Evolutionary conservation across 2,888 invertebrate genomes (phyloP), one percentile per base, ranked within the genome.

Genomic region (Ariolimax columbianus): DNA sequence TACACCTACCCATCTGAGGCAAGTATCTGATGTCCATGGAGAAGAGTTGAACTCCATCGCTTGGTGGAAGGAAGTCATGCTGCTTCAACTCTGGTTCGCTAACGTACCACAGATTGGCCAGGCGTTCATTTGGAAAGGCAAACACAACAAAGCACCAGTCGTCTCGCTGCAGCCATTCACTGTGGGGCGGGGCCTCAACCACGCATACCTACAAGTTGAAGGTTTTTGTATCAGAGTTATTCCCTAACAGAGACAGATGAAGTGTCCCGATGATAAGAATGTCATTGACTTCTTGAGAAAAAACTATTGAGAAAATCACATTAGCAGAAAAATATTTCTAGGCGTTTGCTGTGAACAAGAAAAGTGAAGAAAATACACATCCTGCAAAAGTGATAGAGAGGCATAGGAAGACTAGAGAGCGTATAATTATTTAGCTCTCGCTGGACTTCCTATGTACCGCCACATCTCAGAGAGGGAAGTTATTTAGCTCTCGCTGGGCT

Each of bases 1-100:
- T n/a, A n/a, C 36, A 30, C 78, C 51, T 73, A 87, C 85, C 87
- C 77, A 77, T 80, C 77, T 85, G 81, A 19, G 88, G 88, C 66
- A 87, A 51, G 78, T 88, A 88, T 63, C 88, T 55, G 38, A 88
- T 86, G 26, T 82, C 84, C 80, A 87, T 83, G 55, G 86, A 84
- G 75, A 88, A 88, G 33, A 87, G 86, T 59, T 84, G 81, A 26
- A 88, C 82, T 19, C 87, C 85, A 75, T 87, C 87, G 43, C 87
- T 87, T 0, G 89, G 89, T 1, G 87, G 84, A 6, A 90, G 90
- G 82, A 90, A 90, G 84, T 91, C 91, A 79, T 89, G 90, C 84
- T 91, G 89, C 40, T 89, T 90, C 75, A 90, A 89, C 47, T 88
- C 87, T 1, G 86, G 87, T 77, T 91, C 91, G 70, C 89, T 89